Evolutionary conservation across 2,888 invertebrate genomes (phyloP).

Genomic region (Patella caerulea): DNA sequence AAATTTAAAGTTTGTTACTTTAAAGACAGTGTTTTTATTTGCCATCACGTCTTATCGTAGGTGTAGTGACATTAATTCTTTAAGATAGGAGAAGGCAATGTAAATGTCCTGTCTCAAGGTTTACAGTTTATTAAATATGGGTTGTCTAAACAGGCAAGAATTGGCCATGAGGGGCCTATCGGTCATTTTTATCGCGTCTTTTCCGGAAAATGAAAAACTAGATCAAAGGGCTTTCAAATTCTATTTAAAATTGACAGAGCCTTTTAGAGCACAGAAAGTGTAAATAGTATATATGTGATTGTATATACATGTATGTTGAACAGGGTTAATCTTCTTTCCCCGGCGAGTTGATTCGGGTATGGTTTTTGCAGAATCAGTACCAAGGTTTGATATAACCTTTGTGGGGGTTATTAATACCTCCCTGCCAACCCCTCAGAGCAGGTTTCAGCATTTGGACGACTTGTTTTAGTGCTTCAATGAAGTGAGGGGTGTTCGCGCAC

Average conservation of each 20-base stretch:
- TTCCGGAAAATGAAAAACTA: background rate
- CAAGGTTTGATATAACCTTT: too few relatives aligned
- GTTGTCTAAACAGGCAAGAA: background rate
- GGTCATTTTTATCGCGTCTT: background rate
- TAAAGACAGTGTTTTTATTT: constrained; percentile 5
- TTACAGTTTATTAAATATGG: too few relatives aligned
- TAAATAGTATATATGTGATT: too few relatives aligned
- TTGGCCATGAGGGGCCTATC: background rate
- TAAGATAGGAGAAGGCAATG: background rate
- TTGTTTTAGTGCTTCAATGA: too few relatives aligned
- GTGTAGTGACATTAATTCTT: background rate
- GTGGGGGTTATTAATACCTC: too few relatives aligned
- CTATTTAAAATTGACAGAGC: background rate
- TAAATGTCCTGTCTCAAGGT: background rate
- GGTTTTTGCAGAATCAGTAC: too few relatives aligned
- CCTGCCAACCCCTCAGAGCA: too few relatives aligned
- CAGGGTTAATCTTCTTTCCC: too few relatives aligned
- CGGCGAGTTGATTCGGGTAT: too few relatives aligned
- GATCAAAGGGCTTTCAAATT: constrained; percentile 5
- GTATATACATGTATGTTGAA: too few relatives aligned
- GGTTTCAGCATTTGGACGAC: too few relatives aligned
- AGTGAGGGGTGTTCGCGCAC: too few relatives aligned
- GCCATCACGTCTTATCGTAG: background rate
- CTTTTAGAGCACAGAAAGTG: background rate
- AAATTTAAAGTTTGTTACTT: background rate